Evolutionary conservation across 2,113 vertebrate genomes (phyloP), one percentile per base, ranked within the genome.

Genomic region (Cinclus cinclus): DNA sequence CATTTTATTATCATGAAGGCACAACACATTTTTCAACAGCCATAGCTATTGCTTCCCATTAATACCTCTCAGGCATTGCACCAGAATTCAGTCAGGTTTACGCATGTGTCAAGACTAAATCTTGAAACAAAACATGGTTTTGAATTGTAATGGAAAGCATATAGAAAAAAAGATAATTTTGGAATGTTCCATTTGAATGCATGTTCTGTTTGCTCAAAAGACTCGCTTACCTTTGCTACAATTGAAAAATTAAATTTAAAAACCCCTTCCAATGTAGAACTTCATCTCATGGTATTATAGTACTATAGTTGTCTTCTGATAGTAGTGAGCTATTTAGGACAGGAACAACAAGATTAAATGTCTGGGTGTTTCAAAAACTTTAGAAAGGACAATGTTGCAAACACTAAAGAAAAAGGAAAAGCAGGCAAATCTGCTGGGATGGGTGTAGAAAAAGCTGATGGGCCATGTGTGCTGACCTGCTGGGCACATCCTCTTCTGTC

Each of bases 401-500:
- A 73, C 0, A 20, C 15, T 30, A 8, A 28, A 50, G 44, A 33
- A 55, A 30, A 67, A 4, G 27, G 55, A 39, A 92, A 60, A 4
- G n/a, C 6, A 25, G 25, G 33, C 22, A 15, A 41, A 7, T 6
- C 46, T 41, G 42, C 37, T 39, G 31, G 24, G 64, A 50, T 15
- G 13, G 18, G 13, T 28, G 35, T 1, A 62, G 28, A 20, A 35
- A 58, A 46, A 77, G 6, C 22, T 70, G 8, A 2, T 3, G 52
- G 41, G 55, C 15, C 50, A 8, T 0, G 11, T 19, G 19, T 60
- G 76, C 97, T 97, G 70, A 99, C 99, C 99, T 99, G 97, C 99
- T 99, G 92, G 98, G 98, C 41, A 97, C 97, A 68, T 99, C 99
- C 19, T 98, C 98, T 11, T 98, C 98, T 0, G 98, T 93, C 33